Conservation (phyloP, 2,888 invertebrate species). For the Ypsolopha scabrella region DNA sequence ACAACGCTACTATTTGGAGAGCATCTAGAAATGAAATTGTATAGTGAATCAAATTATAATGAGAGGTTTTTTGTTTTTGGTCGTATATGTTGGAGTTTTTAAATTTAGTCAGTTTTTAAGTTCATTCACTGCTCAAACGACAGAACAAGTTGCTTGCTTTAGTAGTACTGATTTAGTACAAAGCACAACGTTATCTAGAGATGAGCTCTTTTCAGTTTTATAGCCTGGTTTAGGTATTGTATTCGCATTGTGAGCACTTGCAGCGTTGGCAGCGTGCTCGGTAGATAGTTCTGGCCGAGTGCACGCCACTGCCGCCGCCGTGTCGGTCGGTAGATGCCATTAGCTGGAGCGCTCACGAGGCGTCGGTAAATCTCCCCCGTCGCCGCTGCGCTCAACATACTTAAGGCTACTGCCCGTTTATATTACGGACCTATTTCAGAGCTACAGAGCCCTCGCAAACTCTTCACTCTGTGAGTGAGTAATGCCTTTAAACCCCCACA, state of each 20-base stretch:
- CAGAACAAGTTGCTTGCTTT: no score
- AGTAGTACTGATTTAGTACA: no score
- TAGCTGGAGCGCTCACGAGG: slow-evolving; percentile 28
- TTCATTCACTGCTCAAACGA: no score
- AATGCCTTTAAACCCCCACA: slow-evolving; percentile 3
- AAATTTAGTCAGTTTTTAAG: no score
- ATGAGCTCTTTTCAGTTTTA: no score
- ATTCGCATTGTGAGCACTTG: background rate
- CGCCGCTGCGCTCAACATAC: slow-evolving; percentile 1
- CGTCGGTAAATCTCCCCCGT: slow-evolving; percentile 30
- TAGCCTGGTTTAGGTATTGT: background rate
- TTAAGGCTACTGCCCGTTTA: slow-evolving; percentile 3
- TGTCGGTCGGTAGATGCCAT: background rate
- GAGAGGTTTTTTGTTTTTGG: no score
- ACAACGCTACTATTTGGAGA: no score
- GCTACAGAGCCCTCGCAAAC: background rate
- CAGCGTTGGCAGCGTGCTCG: background rate
- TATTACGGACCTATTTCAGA: slow-evolving; percentile 2
- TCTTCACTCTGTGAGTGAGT: background rate
- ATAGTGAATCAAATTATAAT: no score
- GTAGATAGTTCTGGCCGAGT: slow-evolving; percentile 4
- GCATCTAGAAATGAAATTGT: no score
- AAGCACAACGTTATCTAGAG: no score
- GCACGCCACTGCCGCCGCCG: background rate
- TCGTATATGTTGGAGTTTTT: no score